Evolutionary conservation across 1,140 invertebrate species (phyloP), one percentile per base, ranked within the genome.

Genomic region (Polypedilum pembai): DNA sequence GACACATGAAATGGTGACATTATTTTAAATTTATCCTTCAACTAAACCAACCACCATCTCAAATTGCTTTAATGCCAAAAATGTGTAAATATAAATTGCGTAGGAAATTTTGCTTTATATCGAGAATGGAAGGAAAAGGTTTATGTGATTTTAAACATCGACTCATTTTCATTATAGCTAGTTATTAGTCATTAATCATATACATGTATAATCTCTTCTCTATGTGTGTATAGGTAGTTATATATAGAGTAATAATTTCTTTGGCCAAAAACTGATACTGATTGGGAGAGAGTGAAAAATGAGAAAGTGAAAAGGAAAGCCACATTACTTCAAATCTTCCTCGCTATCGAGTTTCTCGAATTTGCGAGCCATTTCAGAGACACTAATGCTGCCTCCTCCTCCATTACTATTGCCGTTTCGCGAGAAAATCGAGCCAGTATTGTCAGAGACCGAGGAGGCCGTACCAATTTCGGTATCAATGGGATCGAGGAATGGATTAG

Each of bases 401-500:
- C 24, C 24, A 33, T 33, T 33, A 72, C 74, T 73, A 73, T 73
- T 73, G 15, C 72, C 72, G 17, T 40, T 73, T n/a, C 77, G 76
- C 76, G 76, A 76, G 75, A 75, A 74, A 69, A 78, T 78, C 41
- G 74, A 40, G 78, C 79, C 40, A 80, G 80, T 41, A 21, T 69
- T 69, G 20, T 69, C 20, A 69, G 65, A 69, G 17, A 18, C 20
- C 65, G 65, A 7, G 20, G 65, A 69, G 17, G 65, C 20, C 65
- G 65, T 56, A 12, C 12, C n/a, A n/a, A 56, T 15, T 15, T 56
- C n/a, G n/a, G 45, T 56, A 56, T 69, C 65, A 21, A 69, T 69
- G 2, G 65, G 65, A 69, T 69, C 65, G 3, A 82, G 77, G 76
- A 82, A 82, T 74, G 81, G 81, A 78, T 82, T 82, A 12, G 81